Conservation (phyloP, 2,797 vertebrate species). For the Cercopithecus mitis region DNA sequence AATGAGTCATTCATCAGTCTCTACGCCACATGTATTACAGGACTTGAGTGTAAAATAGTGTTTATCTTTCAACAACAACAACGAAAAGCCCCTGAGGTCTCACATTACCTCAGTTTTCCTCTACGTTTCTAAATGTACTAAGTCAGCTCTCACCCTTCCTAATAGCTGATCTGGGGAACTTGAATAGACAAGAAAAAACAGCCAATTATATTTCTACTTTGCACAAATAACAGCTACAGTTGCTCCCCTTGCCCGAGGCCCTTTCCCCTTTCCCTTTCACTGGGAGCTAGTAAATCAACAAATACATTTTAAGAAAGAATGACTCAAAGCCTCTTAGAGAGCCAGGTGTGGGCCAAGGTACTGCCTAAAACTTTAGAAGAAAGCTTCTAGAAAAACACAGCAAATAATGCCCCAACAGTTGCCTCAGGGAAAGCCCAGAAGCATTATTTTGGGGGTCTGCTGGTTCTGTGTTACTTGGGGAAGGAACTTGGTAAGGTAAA, state of each 20-base stretch:
- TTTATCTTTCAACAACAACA: conserved; percentile 35
- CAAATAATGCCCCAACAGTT: neutral
- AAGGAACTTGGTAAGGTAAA: neutral
- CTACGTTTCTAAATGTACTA: conserved; percentile 46
- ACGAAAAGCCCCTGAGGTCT: conserved; percentile 55
- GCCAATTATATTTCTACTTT: conserved; percentile 31
- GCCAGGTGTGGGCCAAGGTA: neutral
- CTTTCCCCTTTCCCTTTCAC: conserved; percentile 48
- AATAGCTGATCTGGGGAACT: conserved; percentile 51
- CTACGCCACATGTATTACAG: neutral
- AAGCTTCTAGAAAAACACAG: neutral
- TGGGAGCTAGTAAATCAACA: neutral
- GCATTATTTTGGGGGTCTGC: neutral
- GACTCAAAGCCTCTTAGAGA: neutral
- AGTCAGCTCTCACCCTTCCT: neutral
- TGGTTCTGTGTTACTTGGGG: neutral
- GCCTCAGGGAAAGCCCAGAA: neutral
- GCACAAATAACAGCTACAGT: neutral
- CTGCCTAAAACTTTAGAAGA: neutral
- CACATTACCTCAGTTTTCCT: conserved; percentile 52
- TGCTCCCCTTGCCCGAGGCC: neutral
- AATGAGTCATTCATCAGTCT: conserved; percentile 63
- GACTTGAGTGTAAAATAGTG: conserved; percentile 42
- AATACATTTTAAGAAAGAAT: neutral
- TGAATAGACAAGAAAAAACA: neutral